phyloP scores from a whole-genome alignment of 2,113 vertebrate species.

The Vulpes ferrilata region DNA sequence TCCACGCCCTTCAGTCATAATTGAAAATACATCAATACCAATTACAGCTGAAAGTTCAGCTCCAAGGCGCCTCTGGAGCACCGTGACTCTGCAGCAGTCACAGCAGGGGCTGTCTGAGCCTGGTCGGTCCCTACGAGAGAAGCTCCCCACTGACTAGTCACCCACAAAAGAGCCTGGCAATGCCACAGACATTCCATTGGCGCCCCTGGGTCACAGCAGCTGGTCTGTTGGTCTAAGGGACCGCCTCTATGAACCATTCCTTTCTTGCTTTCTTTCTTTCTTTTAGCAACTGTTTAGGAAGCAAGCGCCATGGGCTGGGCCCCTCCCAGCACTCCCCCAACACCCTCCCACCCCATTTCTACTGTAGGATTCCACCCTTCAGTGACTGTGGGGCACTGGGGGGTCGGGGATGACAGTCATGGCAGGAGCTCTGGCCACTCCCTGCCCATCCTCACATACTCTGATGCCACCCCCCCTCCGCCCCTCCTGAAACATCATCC shows the following conservation, averaged over 20 bases:
- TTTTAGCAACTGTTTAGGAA: not conserved
- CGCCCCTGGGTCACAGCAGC: not conserved
- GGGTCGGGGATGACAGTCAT: not conserved
- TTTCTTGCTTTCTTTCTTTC: not conserved
- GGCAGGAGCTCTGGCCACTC: not conserved
- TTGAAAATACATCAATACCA: conserved; percentile 21
- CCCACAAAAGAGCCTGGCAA: not conserved
- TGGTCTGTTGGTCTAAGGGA: not conserved
- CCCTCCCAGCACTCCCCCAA: not conserved
- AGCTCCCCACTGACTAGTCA: not conserved
- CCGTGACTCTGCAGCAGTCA: accelerated
- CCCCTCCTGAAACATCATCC: not conserved
- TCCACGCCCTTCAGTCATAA: conserved; percentile 40
- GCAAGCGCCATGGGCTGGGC: not conserved
- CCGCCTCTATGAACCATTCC: accelerated
- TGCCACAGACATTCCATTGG: not conserved
- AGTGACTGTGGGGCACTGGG: accelerated
- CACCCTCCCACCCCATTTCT: not conserved
- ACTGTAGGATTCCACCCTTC: not conserved
- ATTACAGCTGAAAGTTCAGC: not conserved
- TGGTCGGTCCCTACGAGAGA: not conserved
- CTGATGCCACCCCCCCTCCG: accelerated
- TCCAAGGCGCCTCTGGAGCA: not conserved
- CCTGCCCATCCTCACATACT: not conserved
- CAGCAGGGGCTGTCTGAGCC: not conserved